A percentile compares a stretch with the other conserved stretches of the same genome.
Evolutionary conservation across 2,113 vertebrate species (phyloP).

Genomic region (Chloropsis hardwickii): DNA sequence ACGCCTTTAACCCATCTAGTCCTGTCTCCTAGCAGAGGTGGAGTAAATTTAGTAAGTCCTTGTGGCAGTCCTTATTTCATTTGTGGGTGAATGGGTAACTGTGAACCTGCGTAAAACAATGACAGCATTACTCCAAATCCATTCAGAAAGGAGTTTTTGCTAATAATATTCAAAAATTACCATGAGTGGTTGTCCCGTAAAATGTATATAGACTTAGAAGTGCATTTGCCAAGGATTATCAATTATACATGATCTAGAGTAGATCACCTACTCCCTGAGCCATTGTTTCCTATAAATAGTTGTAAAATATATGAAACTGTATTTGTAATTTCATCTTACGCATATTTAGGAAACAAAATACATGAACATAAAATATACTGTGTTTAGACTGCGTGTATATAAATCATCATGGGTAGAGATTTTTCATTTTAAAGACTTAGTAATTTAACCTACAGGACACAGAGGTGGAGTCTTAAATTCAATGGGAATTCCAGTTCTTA

Average conservation of each 20-base stretch:
- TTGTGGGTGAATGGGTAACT: neutral
- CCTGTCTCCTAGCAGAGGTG: neutral
- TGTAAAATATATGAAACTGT: neutral
- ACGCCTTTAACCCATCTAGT: neutral
- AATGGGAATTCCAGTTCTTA: neutral
- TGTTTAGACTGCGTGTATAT: neutral
- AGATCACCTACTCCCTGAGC: neutral
- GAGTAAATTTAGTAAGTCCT: neutral
- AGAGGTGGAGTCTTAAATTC: neutral
- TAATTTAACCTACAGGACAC: neutral
- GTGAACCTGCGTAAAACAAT: neutral
- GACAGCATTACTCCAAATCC: neutral
- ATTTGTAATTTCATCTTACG: neutral
- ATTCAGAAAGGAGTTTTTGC: neutral
- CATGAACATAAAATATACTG: neutral
- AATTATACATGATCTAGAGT: neutral
- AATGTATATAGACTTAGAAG: neutral
- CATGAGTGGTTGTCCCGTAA: neutral
- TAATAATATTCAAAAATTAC: neutral
- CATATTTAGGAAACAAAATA: neutral
- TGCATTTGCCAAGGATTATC: neutral
- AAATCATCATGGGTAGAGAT: neutral
- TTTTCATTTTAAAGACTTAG: neutral
- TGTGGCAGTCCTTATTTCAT: neutral
- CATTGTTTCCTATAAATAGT: neutral